Conservation (phyloP, 2,888 invertebrate species). For the Phasia obesa region DNA sequence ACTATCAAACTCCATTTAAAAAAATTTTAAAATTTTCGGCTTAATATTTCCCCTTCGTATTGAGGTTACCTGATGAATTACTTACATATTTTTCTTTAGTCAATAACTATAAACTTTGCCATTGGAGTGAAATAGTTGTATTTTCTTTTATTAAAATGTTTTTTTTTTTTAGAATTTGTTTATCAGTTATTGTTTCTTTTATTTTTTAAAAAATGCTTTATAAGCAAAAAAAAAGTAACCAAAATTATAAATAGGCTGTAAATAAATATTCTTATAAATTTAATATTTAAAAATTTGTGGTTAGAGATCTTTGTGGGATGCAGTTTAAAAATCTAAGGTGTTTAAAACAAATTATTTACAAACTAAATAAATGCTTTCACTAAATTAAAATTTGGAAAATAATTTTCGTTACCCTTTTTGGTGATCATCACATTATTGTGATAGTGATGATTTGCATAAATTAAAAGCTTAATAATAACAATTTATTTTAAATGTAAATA, state of each 20-base stretch:
- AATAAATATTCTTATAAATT: slow-evolving; percentile 19
- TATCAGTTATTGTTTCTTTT: background rate
- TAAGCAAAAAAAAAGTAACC: slow-evolving; percentile 49
- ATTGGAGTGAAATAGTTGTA: no score
- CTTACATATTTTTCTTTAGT: no score
- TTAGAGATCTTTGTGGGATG: slow-evolving; percentile 51
- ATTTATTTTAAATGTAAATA: slow-evolving; percentile 40
- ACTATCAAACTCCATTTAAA: no score
- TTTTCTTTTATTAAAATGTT: slow-evolving; percentile 38
- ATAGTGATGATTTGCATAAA: slow-evolving; percentile 17
- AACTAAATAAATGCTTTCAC: slow-evolving; percentile 50
- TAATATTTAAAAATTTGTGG: slow-evolving; percentile 50
- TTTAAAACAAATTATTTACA: slow-evolving; percentile 42
- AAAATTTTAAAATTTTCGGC: no score
- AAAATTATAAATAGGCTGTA: slow-evolving; percentile 26
- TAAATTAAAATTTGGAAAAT: background rate
- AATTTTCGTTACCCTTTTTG: slow-evolving; percentile 11
- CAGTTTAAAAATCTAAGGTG: background rate
- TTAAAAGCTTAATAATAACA: slow-evolving; percentile 34
- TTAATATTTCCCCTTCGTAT: no score
- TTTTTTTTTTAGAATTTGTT: slow-evolving; percentile 3
- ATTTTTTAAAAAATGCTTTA: slow-evolving; percentile 50
- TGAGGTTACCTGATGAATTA: no score
- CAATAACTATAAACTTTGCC: no score
- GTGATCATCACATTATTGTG: background rate